Evolutionary conservation across 1,140 invertebrate genomes (phyloP), one percentile per base, ranked within the genome.

Genomic region (Tribolium madens): DNA sequence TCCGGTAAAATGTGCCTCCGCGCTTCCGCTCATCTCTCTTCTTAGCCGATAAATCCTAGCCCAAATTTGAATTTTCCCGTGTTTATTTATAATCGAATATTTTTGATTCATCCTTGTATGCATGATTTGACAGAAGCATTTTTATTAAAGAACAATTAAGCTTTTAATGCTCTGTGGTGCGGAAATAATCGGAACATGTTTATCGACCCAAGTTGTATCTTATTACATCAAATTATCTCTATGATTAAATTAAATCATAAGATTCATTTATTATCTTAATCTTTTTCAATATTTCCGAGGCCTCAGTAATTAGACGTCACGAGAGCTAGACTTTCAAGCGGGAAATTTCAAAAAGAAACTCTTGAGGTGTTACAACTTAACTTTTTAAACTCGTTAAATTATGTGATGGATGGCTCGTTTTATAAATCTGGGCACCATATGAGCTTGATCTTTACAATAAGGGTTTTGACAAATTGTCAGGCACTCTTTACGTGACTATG

Each of bases 371-470:
- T 57, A 18, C 7, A 64, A 26, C 57, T 64, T 64, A 64, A 64
- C 57, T 64, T 64, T 64, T 64, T 64, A 64, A 64, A 64, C 18
- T 64, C 57, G 57, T 64, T 64, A 64, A 64, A 64, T 64, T 36
- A 36, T 13, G 17, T 72, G 70, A 72, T 72, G 70, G 70, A 72
- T 72, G 70, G n/a, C 13, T 21, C 12, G 14, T 72, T 72, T 52
- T 48, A 72, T 72, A 72, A 72, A 72, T 72, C 46, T 50, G 47
- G n/a, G 46, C 70, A 72, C 46, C 70, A 72, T 31, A 50, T 72
- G 70, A 52, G 50, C 50, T 52, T 72, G 70, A 72, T 72, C 50
- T 72, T 48, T 72, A 72, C 46, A 48, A 52, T 72, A 72, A 72
- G 47, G 21, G 12, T 72, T 48, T 52, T 72, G 70, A 72, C 70